Percentiles rank a stretch among this genome's conserved stretches.
Evolutionary conservation across 2,113 vertebrate genomes (phyloP).

Genomic region (Podarcis muralis): DNA sequence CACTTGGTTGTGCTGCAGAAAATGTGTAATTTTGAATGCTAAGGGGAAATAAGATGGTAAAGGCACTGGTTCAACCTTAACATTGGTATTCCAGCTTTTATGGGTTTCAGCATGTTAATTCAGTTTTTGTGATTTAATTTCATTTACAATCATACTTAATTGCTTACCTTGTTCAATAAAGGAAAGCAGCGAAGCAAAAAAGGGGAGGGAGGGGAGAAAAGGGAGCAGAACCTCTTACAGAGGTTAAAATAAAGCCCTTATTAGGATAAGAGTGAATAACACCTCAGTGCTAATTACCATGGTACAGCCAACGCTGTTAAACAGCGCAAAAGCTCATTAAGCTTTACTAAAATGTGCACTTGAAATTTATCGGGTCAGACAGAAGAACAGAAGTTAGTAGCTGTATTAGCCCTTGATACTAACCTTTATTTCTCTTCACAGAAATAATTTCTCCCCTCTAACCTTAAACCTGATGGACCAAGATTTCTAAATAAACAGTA

Average conservation of each 20-base stretch:
- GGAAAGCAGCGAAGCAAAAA: conserved; percentile 73
- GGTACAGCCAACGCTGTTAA: conserved; percentile 55
- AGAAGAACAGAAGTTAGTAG: conserved; percentile 43
- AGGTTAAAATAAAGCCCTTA: conserved; percentile 66
- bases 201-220: background rate
- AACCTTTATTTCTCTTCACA: conserved; percentile 36
- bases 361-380: conserved; percentile 55
- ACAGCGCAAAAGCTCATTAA: conserved; percentile 69
- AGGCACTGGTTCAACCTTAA: conserved; percentile 44
- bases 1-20: background rate
- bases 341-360: conserved; percentile 50
- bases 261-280: conserved; percentile 68
- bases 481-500: conserved; percentile 26
- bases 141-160: conserved; percentile 70
- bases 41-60: background rate
- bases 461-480: background rate
- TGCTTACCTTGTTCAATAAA: conserved; percentile 74
- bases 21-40: background rate
- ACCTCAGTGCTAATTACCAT: conserved; percentile 65
- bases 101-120: conserved; percentile 58
- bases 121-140: conserved; percentile 69
- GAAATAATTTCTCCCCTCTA: background rate
- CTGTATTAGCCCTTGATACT: conserved; percentile 32
- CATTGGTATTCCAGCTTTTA: conserved; percentile 53
- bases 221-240: conserved; percentile 64